phyloP scores from a whole-genome alignment of 2,888 invertebrate species.

The Flabesymbios commensalis region DNA sequence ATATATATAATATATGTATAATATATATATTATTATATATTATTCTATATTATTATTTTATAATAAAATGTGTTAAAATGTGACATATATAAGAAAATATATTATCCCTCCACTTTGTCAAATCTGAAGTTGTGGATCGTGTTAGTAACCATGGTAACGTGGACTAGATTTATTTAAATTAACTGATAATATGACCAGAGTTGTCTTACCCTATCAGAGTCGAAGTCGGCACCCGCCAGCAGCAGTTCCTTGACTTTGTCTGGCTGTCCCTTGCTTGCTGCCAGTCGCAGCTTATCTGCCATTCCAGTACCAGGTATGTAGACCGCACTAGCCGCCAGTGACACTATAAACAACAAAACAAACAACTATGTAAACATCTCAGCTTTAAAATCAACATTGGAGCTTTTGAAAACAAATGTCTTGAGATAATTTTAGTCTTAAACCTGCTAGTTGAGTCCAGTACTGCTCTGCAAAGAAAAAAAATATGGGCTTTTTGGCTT shows the following conservation, averaged over 20 bases:
- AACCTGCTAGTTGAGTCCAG: too few relatives aligned
- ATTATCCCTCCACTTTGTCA: too few relatives aligned
- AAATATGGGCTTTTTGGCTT: too few relatives aligned
- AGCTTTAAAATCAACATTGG: too few relatives aligned
- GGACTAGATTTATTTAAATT: too few relatives aligned
- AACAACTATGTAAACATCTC: too few relatives aligned
- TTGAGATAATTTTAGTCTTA: too few relatives aligned
- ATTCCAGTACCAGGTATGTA: conserved; percentile 35
- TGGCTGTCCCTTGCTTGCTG: conserved; percentile 58
- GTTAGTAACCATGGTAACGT: neutral
- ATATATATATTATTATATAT: neutral
- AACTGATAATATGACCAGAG: too few relatives aligned
- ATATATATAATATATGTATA: too few relatives aligned
- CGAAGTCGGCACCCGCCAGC: conserved; percentile 51
- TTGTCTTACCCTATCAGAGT: conserved; percentile 55
- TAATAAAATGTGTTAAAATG: neutral
- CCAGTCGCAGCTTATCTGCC: conserved; percentile 55
- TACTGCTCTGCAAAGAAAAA: too few relatives aligned
- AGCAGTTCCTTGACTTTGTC: conserved; percentile 54
- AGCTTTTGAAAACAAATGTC: too few relatives aligned
- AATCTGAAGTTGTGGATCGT: too few relatives aligned
- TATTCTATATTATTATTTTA: neutral
- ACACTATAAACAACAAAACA: conserved; percentile 33
- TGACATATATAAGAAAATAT: neutral
- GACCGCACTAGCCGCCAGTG: conserved; percentile 29